Evolutionary conservation across 2,888 invertebrate species (phyloP), one percentile per base, ranked within the genome.

Genomic region (Thera britannica): DNA sequence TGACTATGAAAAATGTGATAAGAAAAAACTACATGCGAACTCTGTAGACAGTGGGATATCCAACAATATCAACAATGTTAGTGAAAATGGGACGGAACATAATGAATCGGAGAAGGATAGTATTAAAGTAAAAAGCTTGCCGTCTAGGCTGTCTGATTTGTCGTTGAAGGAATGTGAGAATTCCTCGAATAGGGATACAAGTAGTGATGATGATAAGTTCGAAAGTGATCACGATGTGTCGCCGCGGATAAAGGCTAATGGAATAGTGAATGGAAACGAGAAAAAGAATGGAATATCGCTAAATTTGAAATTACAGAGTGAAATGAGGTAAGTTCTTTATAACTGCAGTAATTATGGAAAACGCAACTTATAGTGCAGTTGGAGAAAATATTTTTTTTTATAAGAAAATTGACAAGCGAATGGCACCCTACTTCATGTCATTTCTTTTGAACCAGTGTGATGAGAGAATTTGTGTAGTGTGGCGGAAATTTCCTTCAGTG

Each of bases 11-110:
- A 83, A 77, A 38, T 81, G 79, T 5, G 82, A 80, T 9, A 82
- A 84, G 58, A 90, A 90, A 72, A 92, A 90, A 80, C 61, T 81
- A 44, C 89, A 93, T 65, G 90, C 86, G 0, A 92, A 92, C 65
- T 92, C 92, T 0, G 90, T 93, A 0, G 93, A 93, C 68, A 93
- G 93, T 61, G 93, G 93, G 4, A 92, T 93, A 74, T 90, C 92
- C 0, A 87, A 76, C 61, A 91, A 92, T 70, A 83, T 88, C 2
- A 90, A 88, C 46, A 83, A 81, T 54, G 77, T 75, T 11, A 62
- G 60, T 9, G 83, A 83, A 44, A 71, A 72, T 9, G 61, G 60
- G 3, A 51, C 62, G 0, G 69, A 74, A 34, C 66, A 75, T 41
- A 23, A 9, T 57, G 80, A 81, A 56, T 64, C 64, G 2, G 81